phyloP scores from a whole-genome alignment of 2,797 vertebrate genomes.

The Gobio occitaniae region DNA sequence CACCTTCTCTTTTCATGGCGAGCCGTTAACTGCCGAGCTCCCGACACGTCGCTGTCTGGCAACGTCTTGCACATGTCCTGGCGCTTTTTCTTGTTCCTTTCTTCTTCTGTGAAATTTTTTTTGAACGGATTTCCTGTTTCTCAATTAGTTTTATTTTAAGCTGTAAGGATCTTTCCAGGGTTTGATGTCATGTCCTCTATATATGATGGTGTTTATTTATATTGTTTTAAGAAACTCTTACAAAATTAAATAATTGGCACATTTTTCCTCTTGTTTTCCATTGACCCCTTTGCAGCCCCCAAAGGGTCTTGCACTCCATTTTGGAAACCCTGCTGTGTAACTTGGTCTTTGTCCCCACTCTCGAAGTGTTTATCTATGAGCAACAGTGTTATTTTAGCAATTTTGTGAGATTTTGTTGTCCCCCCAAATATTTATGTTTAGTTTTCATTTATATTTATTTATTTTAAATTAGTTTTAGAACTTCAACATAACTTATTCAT shows the following conservation, averaged over 20 bases:
- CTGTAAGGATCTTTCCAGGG: neutral
- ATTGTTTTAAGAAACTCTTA: neutral
- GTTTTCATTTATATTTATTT: too few species aligned
- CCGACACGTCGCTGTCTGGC: conserved; percentile 69
- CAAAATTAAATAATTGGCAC: neutral
- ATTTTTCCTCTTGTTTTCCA: neutral
- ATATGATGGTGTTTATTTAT: neutral
- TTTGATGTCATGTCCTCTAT: neutral
- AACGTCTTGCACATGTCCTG: conserved; percentile 69
- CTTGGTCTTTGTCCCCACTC: too few species aligned
- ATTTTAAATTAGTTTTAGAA: too few species aligned
- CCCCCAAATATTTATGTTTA: too few species aligned
- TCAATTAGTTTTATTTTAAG: neutral
- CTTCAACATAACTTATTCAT: too few species aligned
- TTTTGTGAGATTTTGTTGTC: neutral
- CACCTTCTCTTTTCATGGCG: conserved; percentile 57
- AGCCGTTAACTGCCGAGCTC: conserved; percentile 61
- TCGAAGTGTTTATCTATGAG: too few species aligned
- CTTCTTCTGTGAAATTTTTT: neutral
- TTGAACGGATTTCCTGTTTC: neutral
- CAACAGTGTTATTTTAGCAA: neutral
- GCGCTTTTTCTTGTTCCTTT: conserved; percentile 25
- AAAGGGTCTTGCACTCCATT: too few species aligned
- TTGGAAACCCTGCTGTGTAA: too few species aligned
- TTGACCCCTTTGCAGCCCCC: too few species aligned